phyloP scores from a whole-genome alignment of 2,113 vertebrate species.

The Syrmaticus mikado region DNA sequence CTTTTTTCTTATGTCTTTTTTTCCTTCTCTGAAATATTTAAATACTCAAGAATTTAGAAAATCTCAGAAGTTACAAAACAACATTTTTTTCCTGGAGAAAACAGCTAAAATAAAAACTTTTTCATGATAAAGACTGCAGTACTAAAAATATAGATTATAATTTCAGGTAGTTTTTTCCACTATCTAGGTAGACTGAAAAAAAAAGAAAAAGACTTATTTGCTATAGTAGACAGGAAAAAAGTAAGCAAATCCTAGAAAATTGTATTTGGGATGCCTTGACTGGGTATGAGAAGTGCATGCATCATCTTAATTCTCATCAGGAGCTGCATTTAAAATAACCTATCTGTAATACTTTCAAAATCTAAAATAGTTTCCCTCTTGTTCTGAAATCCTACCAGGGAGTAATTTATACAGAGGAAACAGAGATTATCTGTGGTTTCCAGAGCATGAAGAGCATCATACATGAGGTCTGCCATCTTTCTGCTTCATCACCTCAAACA shows the following conservation, averaged over 20 bases:
- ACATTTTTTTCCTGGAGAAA: neutral
- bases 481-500: neutral
- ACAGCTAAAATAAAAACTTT: neutral
- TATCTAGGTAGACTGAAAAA: neutral
- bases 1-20: neutral
- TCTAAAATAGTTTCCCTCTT: neutral
- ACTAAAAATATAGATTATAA: neutral
- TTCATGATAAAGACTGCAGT: neutral
- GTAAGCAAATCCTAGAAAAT: neutral
- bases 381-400: neutral
- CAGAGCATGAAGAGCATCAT: neutral
- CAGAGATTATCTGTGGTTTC: neutral
- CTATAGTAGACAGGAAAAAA: neutral
- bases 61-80: neutral
- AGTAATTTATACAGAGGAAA: neutral
- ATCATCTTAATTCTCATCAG: neutral
- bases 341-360: neutral
- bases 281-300: fast-evolving
- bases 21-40: neutral
- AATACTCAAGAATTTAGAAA: neutral
- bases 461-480: neutral
- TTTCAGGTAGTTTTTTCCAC: neutral
- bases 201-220: neutral
- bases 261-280: neutral
- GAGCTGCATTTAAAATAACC: neutral